Evolutionary conservation across 2,113 vertebrate genomes (phyloP).

Genomic region (Ciconia boyciana): DNA sequence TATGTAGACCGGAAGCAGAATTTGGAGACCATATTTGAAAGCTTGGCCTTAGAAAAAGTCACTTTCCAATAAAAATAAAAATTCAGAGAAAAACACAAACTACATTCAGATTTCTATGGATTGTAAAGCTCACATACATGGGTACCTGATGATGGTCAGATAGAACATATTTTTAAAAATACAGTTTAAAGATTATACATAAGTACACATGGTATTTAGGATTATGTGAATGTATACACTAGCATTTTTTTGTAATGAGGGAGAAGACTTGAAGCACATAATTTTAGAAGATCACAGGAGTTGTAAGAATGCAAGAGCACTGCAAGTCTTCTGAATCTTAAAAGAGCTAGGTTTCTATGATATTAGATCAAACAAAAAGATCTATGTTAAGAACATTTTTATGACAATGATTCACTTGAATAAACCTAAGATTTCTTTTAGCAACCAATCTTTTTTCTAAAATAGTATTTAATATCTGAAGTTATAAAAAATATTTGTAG

Average conservation of each 20-base stretch:
- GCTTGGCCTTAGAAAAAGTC: background rate
- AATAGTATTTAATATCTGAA: constrained; percentile 74
- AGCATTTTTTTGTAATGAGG: background rate
- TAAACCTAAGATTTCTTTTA: constrained; percentile 64
- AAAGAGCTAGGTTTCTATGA: constrained; percentile 52
- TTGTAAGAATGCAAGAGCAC: constrained; percentile 38
- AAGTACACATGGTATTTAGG: background rate
- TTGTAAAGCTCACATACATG: background rate
- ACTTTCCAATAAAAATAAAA: background rate
- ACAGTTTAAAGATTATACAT: background rate
- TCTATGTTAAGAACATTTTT: constrained; percentile 59
- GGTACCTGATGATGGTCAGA: background rate
- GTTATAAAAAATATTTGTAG: constrained; percentile 81
- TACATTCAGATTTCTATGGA: background rate
- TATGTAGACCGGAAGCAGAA: background rate
- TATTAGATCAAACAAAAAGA: constrained; percentile 59
- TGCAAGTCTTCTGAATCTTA: constrained; percentile 40
- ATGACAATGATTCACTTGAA: constrained; percentile 56
- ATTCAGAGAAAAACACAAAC: background rate
- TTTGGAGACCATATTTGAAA: background rate
- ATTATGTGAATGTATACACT: background rate
- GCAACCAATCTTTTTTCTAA: constrained; percentile 61
- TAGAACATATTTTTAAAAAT: background rate
- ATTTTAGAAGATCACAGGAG: constrained; percentile 36
- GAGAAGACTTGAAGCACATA: constrained; percentile 20